Percentiles rank a stretch among this genome's conserved stretches.
phyloP scores from a whole-genome alignment of 2,113 vertebrate species.

The Noctilio leporinus region DNA sequence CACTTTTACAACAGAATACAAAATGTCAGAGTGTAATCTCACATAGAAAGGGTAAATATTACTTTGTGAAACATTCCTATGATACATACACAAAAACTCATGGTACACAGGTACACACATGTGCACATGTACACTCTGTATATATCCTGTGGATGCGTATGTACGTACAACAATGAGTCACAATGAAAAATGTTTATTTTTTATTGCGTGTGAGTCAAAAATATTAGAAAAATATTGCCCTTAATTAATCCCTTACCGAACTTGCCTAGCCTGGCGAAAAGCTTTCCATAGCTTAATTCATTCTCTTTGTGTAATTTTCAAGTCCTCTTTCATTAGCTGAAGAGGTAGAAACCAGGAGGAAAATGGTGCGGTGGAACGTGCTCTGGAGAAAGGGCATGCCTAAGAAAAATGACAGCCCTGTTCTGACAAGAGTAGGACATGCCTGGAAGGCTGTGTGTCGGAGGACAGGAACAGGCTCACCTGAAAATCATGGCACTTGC shows the following conservation, averaged over 20 bases:
- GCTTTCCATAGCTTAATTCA: constrained; percentile 12
- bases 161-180: background rate
- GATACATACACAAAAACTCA: background rate
- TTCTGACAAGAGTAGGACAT: background rate
- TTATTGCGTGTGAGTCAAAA: background rate
- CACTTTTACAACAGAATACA: background rate
- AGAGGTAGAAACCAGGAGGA: background rate
- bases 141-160: background rate
- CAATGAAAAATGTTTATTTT: background rate
- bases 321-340: background rate
- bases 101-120: background rate
- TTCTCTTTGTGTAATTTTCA: background rate
- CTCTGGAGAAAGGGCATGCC: background rate
- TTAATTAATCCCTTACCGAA: background rate
- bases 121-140: background rate
- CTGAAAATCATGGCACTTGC: background rate
- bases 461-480: background rate
- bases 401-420: background rate
- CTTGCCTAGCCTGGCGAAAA: background rate
- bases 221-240: background rate
- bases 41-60: background rate
- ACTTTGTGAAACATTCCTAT: background rate
- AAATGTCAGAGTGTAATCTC: background rate
- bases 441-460: background rate
- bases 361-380: background rate